Percentiles rank a stretch among this genome's conserved stretches.
These are phyloP conservation scores for Enhydra lutris DNA, from an alignment of 2,113 vertebrate genomes.

Conservation along the genomic window DNA sequence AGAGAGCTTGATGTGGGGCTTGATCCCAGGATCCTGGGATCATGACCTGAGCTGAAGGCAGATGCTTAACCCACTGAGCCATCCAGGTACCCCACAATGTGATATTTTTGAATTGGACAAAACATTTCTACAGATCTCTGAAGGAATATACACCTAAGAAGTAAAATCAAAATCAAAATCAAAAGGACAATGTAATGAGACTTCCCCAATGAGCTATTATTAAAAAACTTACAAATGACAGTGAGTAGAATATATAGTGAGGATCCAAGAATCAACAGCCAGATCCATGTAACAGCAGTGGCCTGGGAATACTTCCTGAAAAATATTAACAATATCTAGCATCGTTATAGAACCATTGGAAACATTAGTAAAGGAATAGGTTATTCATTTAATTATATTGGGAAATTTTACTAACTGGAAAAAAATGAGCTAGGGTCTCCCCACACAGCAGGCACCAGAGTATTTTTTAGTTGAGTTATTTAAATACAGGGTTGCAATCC, in stretches of 20 bases:
- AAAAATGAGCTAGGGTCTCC: not conserved
- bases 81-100: not conserved
- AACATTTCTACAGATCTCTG: not conserved
- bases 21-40: no score
- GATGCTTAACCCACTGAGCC: no score
- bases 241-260: not conserved
- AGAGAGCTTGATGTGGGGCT: no score
- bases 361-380: not conserved
- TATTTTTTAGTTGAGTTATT: not conserved
- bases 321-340: not conserved
- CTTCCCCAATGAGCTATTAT: not conserved
- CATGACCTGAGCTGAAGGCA: no score
- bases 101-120: not conserved
- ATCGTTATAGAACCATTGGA: not conserved
- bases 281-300: not conserved
- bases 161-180: not conserved
- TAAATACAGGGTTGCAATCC: not conserved
- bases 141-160: not conserved
- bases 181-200: not conserved
- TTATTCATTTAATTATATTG: not conserved
- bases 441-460: not conserved
- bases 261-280: not conserved
- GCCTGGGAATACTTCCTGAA: not conserved
- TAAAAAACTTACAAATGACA: not conserved
- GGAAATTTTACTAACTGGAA: not conserved